A percentile compares a stretch with the other conserved stretches of the same genome.
These are phyloP conservation scores for Catotricha subobsoleta DNA, from an alignment of 2,888 invertebrate genomes.

Conservation along the genomic window DNA sequence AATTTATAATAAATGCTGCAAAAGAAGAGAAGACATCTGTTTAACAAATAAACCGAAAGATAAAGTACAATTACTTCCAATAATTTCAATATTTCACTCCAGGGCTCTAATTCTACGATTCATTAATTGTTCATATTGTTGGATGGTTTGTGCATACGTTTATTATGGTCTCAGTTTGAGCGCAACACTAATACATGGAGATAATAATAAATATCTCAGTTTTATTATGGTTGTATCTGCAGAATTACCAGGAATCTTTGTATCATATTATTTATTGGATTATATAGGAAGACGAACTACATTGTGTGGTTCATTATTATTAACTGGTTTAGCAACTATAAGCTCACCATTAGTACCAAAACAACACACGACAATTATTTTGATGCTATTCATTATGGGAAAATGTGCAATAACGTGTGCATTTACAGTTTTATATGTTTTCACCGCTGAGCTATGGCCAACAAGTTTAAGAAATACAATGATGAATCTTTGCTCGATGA, in stretches of 20 bases:
- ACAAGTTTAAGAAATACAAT: slow-evolving; percentile 39
- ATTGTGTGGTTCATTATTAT: slow-evolving; percentile 39
- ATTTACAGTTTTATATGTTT: slow-evolving; percentile 40
- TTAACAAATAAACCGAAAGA: too few relatives aligned
- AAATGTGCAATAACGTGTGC: slow-evolving; percentile 40
- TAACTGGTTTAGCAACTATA: slow-evolving; percentile 31
- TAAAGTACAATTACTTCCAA: background rate
- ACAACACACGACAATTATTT: background rate
- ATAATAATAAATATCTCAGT: slow-evolving; percentile 51
- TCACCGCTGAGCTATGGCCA: slow-evolving; percentile 45
- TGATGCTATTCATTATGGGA: slow-evolving; percentile 28
- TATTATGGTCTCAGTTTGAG: slow-evolving; percentile 67
- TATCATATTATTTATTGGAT: slow-evolving; percentile 43
- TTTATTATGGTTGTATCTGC: slow-evolving; percentile 39
- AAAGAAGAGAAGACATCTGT: too few relatives aligned
- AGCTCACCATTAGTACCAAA: background rate
- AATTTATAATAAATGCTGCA: too few relatives aligned
- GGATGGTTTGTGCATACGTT: slow-evolving; percentile 60
- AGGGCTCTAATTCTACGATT: slow-evolving; percentile 22
- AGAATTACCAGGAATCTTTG: slow-evolving; percentile 55
- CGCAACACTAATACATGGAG: slow-evolving; percentile 51
- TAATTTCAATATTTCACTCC: slow-evolving; percentile 1
- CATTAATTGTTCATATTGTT: slow-evolving; percentile 51
- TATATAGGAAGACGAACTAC: slow-evolving; percentile 44
- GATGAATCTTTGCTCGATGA: slow-evolving; percentile 5